Evolutionary conservation across 2,113 vertebrate species (phyloP).

Genomic region (Tauraco erythrolophus): DNA sequence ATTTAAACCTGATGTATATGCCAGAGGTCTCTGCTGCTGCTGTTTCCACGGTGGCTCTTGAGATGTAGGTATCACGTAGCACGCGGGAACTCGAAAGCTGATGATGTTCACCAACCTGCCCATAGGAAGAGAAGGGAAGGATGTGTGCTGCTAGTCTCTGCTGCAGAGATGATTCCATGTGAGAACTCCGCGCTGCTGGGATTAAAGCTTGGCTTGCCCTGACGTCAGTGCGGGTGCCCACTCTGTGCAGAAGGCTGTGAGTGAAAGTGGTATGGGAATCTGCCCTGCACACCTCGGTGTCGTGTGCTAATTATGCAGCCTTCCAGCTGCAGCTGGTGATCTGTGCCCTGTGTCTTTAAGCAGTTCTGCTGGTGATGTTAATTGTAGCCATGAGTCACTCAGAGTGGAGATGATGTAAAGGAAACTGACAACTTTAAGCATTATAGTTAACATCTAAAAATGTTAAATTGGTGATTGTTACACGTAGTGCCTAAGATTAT

Average conservation of each 20-base stretch:
- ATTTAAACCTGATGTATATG: neutral
- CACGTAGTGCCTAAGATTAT: neutral
- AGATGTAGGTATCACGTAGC: neutral
- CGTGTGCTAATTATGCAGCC: neutral
- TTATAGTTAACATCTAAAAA: neutral
- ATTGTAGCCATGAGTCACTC: neutral
- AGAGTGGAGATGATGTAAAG: neutral
- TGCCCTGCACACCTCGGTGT: accelerated
- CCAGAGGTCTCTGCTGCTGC: neutral
- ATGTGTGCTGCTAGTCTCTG: neutral
- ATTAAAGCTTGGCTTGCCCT: neutral
- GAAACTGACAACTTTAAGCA: slow-evolving; percentile 4
- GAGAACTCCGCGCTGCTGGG: accelerated
- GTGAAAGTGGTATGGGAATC: neutral
- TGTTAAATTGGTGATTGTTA: neutral
- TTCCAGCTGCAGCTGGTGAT: neutral
- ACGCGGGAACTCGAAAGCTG: neutral
- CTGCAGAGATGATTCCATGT: neutral
- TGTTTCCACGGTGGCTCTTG: neutral
- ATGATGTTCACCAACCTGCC: accelerated
- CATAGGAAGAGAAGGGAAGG: neutral
- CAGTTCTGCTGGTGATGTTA: slow-evolving; percentile 10
- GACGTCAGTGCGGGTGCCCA: accelerated
- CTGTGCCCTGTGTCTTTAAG: neutral
- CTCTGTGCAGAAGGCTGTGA: neutral